Evolutionary conservation across 2,113 vertebrate species (phyloP), one percentile per base, ranked within the genome.

Genomic region (Indicator maculatus): DNA sequence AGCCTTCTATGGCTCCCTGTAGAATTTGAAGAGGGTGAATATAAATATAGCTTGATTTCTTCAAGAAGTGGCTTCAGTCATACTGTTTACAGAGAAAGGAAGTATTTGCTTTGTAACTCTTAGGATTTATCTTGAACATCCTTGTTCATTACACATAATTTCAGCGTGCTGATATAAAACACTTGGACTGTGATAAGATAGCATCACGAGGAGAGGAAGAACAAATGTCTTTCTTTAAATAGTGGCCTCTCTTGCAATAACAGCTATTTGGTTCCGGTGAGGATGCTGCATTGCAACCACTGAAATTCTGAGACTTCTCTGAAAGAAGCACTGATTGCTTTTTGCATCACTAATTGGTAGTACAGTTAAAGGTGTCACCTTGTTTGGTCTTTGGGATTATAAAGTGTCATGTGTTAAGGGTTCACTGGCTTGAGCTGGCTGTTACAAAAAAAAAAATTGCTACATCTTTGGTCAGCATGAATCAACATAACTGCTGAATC

Each of bases 41-140:
- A 98, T 98, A 98, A 99, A 98, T 98, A 98, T 98, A 98, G 91
- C 95, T 92, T 97, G 98, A 97, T 98, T 98, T 98, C 98, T 98
- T 98, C 94, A 98, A 97, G 97, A 98, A 97, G 96, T 98, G 97
- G 97, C 94, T 97, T 98, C 97, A 96, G 97, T 97, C 95, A 89
- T 97, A 96, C 90, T 98, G 98, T 98, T 98, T 98, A 98, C 97
- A 98, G 97, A 97, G 92, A 96, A 96, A 97, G 97, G 97, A 98
- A 97, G 96, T 96, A 95, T 97, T 97, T 96, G 95, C 93, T 97
- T 97, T 95, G 74, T 94, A 94, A 93, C 90, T 96, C 92, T 95
- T 76, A 94, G 79, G 90, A 93, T 97, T 97, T 98, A 96, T 97
- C 96, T 97, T 91, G 63, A 96, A 96, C 92, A 95, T 97, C 95